Evolutionary conservation across 1,140 invertebrate genomes (phyloP), one percentile per base, ranked within the genome.

Genomic region (Bombus turneri): DNA sequence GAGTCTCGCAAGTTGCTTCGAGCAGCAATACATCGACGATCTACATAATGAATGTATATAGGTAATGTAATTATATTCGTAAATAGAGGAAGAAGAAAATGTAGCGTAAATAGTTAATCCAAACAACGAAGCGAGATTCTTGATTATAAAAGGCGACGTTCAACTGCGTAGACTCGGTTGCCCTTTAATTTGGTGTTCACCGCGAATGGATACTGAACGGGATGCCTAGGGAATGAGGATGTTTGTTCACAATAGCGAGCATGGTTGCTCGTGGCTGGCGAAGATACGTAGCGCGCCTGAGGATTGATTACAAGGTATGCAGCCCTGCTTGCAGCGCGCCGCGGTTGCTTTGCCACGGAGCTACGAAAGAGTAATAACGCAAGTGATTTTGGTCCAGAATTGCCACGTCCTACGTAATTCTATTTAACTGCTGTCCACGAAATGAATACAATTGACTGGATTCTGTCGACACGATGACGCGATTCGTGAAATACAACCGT

Each of bases 231-330:
- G 10, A 62, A 28, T 13, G n/a, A 66, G 31, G 18, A 39, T 37
- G 25, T 31, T 39, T 34, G 12, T 10, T 31, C 66, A 9, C 5
- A 25, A 22, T 18, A 25, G 59, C 31, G 25, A 13, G 57, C 12
- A 15, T 12, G n/a, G 43, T 75, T 28, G 59, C 34, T 22, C 18
- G 39, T n/a, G 2, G 22, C n/a, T 6, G 59, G 22, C 9, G 31
- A 5, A 37, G 10, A 28, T 12, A 71, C 34, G 68, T 43, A 64
- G 72, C 68, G 91, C 92, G 92, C 92, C 92, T 92, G 88, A 13
- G 73, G 89, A 91, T 89, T 93, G 92, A 94, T 94, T 92, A 92
- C 86, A 93, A 91, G 89, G 90, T 66, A 15, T 91, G 81, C 91
- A 77, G 83, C 86, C 22, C 82, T 64, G 87, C 83, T 59, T 37